A percentile compares a stretch with the other conserved stretches of the same genome.
Evolutionary conservation across 64 coral and sea anemone species (phyloP).

Genomic region (Dendronephthya gigantea): DNA sequence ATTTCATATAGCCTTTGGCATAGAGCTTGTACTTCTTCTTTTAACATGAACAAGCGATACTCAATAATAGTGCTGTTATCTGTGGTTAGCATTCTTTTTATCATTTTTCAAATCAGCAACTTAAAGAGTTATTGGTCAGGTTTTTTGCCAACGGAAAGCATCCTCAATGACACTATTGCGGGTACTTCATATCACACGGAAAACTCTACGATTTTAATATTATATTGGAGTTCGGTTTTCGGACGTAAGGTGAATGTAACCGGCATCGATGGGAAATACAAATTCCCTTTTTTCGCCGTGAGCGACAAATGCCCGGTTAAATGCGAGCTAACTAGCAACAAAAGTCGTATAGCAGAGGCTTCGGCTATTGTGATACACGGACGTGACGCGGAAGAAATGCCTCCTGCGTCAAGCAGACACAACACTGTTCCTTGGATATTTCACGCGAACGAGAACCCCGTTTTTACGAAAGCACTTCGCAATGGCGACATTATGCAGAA

Average conservation of each 20-base stretch:
- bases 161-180: background rate
- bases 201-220: background rate
- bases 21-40: no score
- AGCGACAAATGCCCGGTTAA: background rate
- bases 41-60: no score
- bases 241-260: background rate
- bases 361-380: background rate
- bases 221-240: background rate
- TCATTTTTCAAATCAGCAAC: no score
- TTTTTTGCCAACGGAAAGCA: background rate
- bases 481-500: background rate
- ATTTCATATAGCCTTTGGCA: no score
- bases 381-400: background rate
- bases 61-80: no score
- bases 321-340: background rate
- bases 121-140: background rate
- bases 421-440: background rate
- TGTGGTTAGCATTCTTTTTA: no score
- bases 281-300: background rate
- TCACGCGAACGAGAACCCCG: background rate
- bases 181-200: background rate
- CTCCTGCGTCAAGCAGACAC: background rate
- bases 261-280: background rate
- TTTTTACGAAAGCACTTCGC: background rate
- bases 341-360: background rate